Evolutionary conservation across 2,113 vertebrate genomes (phyloP).

Genomic region (Tragelaphus scriptus): DNA sequence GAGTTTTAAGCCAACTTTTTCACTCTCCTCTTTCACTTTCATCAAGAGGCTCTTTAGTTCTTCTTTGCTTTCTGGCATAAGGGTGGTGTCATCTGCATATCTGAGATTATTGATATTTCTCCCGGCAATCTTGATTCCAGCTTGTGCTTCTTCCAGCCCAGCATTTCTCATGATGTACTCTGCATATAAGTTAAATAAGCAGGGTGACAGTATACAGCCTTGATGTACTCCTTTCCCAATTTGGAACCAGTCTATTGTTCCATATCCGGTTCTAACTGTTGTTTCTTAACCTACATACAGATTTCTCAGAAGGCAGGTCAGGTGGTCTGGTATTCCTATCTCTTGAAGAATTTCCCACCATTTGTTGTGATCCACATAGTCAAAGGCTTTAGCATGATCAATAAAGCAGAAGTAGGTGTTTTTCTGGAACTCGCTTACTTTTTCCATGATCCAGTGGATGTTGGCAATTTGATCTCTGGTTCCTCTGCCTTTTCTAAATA

Average conservation of each 20-base stretch:
- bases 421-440: not conserved
- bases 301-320: not conserved
- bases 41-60: not conserved
- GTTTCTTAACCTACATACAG: not conserved
- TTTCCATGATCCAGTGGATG: fast-evolving
- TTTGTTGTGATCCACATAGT: not conserved
- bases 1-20: not conserved
- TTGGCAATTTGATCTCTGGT: not conserved
- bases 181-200: not conserved
- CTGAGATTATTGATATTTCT: not conserved
- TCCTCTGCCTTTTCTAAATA: not conserved
- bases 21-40: not conserved
- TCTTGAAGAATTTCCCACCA: not conserved
- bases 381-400: not conserved
- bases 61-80: not conserved
- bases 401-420: not conserved
- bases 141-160: fast-evolving
- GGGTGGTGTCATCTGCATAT: not conserved
- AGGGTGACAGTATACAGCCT: not conserved
- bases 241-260: not conserved
- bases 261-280: not conserved
- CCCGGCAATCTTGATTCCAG: not conserved
- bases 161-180: not conserved
- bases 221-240: not conserved
- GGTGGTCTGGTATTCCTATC: not conserved